phyloP scores from a whole-genome alignment of 2,888 invertebrate species.

The Gnatocerus cornutus region DNA sequence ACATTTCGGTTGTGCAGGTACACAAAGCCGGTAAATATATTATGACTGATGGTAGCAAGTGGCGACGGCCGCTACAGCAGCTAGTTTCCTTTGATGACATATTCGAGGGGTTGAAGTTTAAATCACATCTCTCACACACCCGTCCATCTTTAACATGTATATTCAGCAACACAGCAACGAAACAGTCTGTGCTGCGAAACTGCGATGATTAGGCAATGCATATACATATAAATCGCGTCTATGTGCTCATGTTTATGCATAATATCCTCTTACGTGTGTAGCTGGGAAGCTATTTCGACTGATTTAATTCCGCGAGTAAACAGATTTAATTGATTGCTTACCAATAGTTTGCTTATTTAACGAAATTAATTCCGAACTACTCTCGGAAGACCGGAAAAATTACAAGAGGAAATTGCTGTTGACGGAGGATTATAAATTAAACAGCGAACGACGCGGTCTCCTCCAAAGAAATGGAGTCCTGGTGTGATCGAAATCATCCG shows the following conservation, averaged over 20 bases:
- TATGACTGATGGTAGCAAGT: conserved; percentile 43
- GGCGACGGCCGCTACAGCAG: conserved; percentile 33
- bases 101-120: conserved; percentile 54
- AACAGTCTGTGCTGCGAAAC: conserved; percentile 42
- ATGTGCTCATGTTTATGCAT: conserved; percentile 53
- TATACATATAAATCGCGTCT: conserved; percentile 49
- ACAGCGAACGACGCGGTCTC: conserved; percentile 4
- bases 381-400: conserved; percentile 33
- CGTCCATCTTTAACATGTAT: conserved; percentile 55
- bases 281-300: conserved; percentile 51
- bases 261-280: conserved; percentile 50
- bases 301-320: conserved; percentile 52
- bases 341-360: conserved; percentile 54
- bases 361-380: conserved; percentile 51
- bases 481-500: no score
- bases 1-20: conserved; percentile 42
- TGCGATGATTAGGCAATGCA: conserved; percentile 48
- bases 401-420: conserved; percentile 19
- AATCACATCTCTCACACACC: conserved; percentile 52
- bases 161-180: conserved; percentile 55
- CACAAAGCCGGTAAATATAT: conserved; percentile 49
- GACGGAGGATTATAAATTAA: conserved; percentile 25
- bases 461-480: conserved; percentile 1
- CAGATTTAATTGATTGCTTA: conserved; percentile 53
- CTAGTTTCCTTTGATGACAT: conserved; percentile 57